Base-by-base conservation (phyloP, 2,888 invertebrate species). In the Troides helena region DNA sequence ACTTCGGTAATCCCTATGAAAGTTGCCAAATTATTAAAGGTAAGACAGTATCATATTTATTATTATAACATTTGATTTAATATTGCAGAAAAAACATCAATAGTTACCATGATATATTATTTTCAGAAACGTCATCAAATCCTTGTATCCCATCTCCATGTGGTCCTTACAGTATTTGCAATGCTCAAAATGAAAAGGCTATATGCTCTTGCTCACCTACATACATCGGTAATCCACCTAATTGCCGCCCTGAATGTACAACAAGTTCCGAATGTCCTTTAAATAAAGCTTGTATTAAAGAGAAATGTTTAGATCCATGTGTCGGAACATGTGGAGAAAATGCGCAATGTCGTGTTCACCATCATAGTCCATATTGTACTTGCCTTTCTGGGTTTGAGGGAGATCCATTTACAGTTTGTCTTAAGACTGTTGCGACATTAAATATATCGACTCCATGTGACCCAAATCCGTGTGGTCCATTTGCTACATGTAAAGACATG, bases 241-340 rank as follows among this genome's bases (percentile, higher is more conserved):
- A 95, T 57, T 97, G 97, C 80, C 92, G 96, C 76, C 96, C 96
- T 0, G 97, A 97, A 89, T 97, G 97, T 83, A 93, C 95, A 14
- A 94, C 95, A 74, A 97, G 95, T 76, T 94, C 96, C 0, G 97
- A 97, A 80, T 97, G 97, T 88, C 93, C 95, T n/a, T 93, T 95
- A 50, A 94, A 95, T 71, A 95, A 94, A 83, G 96, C 97, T 18
- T 97, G 97, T 80, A 94, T 95, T 21, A 95, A 94, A 75, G 95
- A 95, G 78, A 96, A 95, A 84, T 97, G 97, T 82, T 89, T 94
- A 63, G 96, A 97, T 86, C 97, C 97, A n/a, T 97, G 97, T 78
- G 93, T 95, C 1, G 96, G 96, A 73, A 94, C 95, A 1, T 98
- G 95, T 76, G 95, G 94, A 68, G 90, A 93, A 65, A 95, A 95